phyloP scores from a whole-genome alignment of 2,113 vertebrate genomes.

The Antidorcas marsupialis region DNA sequence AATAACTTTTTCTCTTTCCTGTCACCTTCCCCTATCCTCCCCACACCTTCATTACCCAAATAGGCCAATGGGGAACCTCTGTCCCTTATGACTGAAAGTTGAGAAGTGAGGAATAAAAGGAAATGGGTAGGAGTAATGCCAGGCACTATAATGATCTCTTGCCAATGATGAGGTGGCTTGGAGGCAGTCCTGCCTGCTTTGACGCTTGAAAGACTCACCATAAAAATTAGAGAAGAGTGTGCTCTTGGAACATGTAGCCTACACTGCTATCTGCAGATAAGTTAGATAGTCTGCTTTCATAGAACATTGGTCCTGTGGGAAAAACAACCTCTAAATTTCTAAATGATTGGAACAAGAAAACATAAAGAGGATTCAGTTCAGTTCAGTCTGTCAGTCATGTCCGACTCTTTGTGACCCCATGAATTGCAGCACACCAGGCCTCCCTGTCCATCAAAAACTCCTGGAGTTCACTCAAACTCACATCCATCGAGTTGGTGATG shows the following conservation, averaged over 20 bases:
- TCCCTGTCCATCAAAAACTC: no score
- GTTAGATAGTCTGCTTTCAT: neutral
- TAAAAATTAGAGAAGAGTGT: neutral
- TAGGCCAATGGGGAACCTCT: neutral
- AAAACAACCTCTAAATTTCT: neutral
- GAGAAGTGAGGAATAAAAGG: neutral
- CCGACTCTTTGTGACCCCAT: no score
- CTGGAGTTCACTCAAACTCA: no score
- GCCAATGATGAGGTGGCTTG: neutral
- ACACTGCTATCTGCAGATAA: neutral
- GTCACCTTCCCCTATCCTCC: neutral
- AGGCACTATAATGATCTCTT: neutral
- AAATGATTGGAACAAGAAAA: neutral
- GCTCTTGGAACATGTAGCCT: neutral
- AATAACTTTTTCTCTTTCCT: neutral
- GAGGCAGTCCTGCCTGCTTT: neutral
- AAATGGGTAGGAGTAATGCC: neutral
- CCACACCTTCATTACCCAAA: neutral
- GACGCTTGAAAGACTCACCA: neutral
- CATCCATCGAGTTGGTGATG: no score
- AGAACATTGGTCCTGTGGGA: neutral
- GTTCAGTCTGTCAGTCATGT: no score
- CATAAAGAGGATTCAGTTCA: neutral
- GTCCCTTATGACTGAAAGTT: neutral
- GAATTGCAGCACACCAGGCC: no score